Percentiles rank a stretch among this genome's conserved stretches.
phyloP scores from a whole-genome alignment of 30 jellyfish, hydroid and myxozoan species.

The Pelagia noctiluca region DNA sequence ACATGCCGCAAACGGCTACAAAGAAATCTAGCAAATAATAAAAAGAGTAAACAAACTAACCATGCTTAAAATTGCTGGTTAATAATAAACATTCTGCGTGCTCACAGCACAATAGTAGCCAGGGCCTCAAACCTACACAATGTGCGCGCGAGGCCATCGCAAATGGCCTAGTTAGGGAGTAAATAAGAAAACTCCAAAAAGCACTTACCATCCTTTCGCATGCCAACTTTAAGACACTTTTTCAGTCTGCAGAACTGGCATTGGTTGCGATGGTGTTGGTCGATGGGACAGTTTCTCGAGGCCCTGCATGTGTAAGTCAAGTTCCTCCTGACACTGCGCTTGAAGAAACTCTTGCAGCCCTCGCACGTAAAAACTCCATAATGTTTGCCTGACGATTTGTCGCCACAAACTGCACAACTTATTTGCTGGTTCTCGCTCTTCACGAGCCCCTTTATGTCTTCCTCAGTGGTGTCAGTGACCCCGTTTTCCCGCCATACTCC shows the following conservation, averaged over 20 bases:
- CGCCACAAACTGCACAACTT: slow-evolving; percentile 97
- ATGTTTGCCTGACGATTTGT: slow-evolving; percentile 95
- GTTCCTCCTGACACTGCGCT: slow-evolving; percentile 90
- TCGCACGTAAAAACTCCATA: slow-evolving; percentile 97
- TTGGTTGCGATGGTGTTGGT: slow-evolving; percentile 88
- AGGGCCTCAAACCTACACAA: background rate
- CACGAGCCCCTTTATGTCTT: slow-evolving; percentile 68
- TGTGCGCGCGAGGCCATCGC: background rate
- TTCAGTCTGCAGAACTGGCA: slow-evolving; percentile 94
- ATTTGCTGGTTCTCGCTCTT: slow-evolving; percentile 76
- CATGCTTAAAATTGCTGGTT: too few species aligned
- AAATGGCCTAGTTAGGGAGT: background rate
- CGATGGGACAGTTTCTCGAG: slow-evolving; percentile 94
- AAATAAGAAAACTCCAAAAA: background rate
- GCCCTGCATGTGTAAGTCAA: slow-evolving; percentile 95
- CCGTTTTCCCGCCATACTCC: slow-evolving; percentile 46
- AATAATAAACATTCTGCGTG: too few species aligned
- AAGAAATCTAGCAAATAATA: too few species aligned
- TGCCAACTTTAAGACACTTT: slow-evolving; percentile 95
- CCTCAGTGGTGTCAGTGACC: slow-evolving; percentile 54
- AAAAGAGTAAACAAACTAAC: too few species aligned
- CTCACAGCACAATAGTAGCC: too few species aligned
- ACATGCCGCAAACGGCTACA: too few species aligned
- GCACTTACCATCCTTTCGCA: slow-evolving; percentile 95
- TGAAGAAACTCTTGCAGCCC: slow-evolving; percentile 97